Conservation (phyloP, 2,797 vertebrate genomes). For the Diplodus puntazzo region DNA sequence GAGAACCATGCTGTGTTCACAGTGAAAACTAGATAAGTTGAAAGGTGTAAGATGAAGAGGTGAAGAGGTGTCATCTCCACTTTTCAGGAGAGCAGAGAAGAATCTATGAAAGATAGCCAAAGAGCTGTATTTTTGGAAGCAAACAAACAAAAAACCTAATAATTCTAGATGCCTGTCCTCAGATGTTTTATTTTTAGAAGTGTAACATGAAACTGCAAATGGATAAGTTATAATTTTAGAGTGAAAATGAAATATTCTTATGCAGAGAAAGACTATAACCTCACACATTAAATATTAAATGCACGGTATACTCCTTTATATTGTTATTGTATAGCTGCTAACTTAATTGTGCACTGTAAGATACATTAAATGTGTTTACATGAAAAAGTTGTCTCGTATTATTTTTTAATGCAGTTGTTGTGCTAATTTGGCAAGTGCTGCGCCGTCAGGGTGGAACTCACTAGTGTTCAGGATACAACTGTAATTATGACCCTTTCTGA, state of each 20-base stretch:
- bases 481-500: too few species aligned
- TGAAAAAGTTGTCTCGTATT: conserved; percentile 1
- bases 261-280: conserved; percentile 22
- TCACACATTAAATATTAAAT: conserved; percentile 12
- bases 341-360: conserved; percentile 7
- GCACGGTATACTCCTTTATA: conserved; percentile 24
- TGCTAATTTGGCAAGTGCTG: not conserved
- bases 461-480: too few species aligned
- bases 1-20: too few species aligned
- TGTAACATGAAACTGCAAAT: conserved; percentile 28
- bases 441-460: too few species aligned
- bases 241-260: conserved; percentile 11
- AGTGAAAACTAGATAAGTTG: too few species aligned
- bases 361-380: conserved; percentile 48
- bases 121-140: conserved; percentile 25
- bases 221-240: conserved; percentile 1
- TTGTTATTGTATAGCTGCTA: conserved; percentile 45
- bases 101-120: conserved; percentile 5
- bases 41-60: too few species aligned
- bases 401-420: not conserved
- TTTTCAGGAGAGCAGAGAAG: not conserved
- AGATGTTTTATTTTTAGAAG: conserved; percentile 57
- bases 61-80: not conserved
- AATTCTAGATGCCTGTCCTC: conserved; percentile 34
- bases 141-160: too few species aligned